Conservation (phyloP, 2,888 invertebrate species). For the Synanthedon vespiformis region DNA sequence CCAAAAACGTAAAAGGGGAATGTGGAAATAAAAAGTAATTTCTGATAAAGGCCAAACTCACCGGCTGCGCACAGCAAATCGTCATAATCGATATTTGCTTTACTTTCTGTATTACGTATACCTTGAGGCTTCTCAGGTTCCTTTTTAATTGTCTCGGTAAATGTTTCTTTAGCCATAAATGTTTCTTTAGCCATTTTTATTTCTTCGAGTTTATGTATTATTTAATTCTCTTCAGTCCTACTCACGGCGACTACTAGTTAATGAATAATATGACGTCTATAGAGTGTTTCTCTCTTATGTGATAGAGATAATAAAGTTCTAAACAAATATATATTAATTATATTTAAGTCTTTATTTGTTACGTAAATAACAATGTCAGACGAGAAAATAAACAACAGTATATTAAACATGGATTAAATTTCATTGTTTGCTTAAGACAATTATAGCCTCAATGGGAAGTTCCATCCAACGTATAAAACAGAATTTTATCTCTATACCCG, state of each 20-base stretch:
- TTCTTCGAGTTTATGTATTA: no score
- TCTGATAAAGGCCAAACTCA: conserved; percentile 39
- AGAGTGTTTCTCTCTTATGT: background rate
- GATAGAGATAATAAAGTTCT: background rate
- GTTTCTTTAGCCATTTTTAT: background rate
- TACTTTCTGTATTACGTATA: background rate
- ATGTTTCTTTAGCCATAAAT: background rate
- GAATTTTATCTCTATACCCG: no score
- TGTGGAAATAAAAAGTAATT: conserved; percentile 28
- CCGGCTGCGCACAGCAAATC: conserved; percentile 36
- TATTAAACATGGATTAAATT: background rate
- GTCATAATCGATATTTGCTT: conserved; percentile 27
- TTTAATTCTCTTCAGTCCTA: background rate
- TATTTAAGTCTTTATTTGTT: background rate
- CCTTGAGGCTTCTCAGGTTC: background rate
- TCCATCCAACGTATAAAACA: background rate
- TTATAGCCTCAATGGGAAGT: conserved; percentile 1
- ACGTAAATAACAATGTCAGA: background rate
- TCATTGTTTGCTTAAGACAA: conserved; percentile 1
- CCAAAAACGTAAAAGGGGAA: conserved; percentile 41
- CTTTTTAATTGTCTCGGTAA: background rate
- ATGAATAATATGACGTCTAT: background rate
- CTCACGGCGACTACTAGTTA: background rate
- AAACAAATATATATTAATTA: background rate
- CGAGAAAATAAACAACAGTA: background rate